Evolutionary conservation across 2,797 vertebrate species (phyloP).

Genomic region (Myotis planiceps): DNA sequence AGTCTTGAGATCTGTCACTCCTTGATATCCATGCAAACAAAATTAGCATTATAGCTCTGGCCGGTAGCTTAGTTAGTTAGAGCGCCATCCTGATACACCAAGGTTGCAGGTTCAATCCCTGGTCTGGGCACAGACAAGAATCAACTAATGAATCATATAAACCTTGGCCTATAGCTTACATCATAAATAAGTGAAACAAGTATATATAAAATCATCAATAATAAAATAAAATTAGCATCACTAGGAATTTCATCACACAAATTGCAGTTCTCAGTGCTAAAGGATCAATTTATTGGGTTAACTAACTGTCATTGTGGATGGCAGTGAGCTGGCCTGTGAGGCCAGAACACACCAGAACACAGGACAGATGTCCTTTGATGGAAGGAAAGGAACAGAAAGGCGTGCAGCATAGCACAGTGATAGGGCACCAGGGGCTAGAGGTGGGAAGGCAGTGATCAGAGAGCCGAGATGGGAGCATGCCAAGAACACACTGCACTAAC

Average conservation of each 20-base stretch:
- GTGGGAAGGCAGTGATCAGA: not conserved
- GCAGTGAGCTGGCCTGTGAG: not conserved
- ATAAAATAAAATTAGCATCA: not conserved
- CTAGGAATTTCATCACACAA: conserved; percentile 14
- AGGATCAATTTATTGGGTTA: not conserved
- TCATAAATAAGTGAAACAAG: not conserved
- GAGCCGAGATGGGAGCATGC: not conserved
- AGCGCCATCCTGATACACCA: not conserved
- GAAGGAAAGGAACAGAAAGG: not conserved
- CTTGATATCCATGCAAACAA: conserved; percentile 58
- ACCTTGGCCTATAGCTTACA: too few species aligned
- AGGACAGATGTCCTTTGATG: not conserved
- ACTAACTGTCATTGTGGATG: not conserved
- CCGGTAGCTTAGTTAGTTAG: not conserved
- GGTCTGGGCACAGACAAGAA: not conserved
- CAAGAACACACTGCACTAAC: not conserved
- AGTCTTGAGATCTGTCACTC: conserved; percentile 64
- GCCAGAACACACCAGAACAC: not conserved
- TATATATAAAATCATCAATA: not conserved
- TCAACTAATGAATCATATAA: not conserved
- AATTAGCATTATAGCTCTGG: not conserved
- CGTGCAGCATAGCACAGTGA: not conserved
- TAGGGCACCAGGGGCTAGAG: not conserved
- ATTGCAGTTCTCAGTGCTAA: conserved; percentile 7
- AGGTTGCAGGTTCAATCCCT: not conserved